Percentiles rank a stretch among this genome's conserved stretches.
Evolutionary conservation across 2,888 invertebrate genomes (phyloP).

Genomic region (Chloromyia formosa): DNA sequence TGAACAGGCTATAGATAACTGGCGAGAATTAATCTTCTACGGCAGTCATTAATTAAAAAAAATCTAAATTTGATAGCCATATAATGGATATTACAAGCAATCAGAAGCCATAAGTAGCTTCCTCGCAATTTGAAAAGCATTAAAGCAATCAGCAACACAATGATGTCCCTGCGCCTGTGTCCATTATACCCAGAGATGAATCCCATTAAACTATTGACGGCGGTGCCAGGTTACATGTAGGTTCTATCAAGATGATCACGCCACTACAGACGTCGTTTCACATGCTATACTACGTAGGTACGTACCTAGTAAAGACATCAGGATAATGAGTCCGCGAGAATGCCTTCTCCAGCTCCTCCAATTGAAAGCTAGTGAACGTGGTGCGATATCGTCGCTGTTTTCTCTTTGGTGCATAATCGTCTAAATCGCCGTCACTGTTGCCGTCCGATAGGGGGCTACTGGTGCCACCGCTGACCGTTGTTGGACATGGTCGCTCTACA

Average conservation of each 20-base stretch:
- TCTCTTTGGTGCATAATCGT: constrained; percentile 85
- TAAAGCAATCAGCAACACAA: neutral
- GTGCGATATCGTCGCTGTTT: constrained; percentile 91
- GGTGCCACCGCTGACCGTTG: constrained; percentile 61
- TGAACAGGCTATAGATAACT: neutral
- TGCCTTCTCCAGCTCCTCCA: constrained; percentile 96
- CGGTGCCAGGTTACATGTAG: neutral
- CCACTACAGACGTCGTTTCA: neutral
- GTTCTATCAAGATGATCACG: neutral
- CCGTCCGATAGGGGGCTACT: constrained; percentile 68
- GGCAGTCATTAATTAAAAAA: neutral
- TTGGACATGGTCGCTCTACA: constrained; percentile 66
- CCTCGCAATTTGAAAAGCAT: constrained; percentile 4
- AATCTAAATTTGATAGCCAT: neutral
- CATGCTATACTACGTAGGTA: neutral
- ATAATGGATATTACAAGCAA: neutral
- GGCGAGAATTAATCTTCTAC: constrained; percentile 6
- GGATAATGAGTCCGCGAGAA: constrained; percentile 98
- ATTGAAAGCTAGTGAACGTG: constrained; percentile 93
- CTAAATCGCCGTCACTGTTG: constrained; percentile 73
- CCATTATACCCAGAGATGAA: neutral
- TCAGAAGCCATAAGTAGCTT: constrained; percentile 10
- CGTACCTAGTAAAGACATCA: constrained; percentile 94
- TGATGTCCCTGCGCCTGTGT: neutral
- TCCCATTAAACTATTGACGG: too few relatives aligned